phyloP scores from a whole-genome alignment of 2,888 invertebrate species.

The Mactromeris polynyma region DNA sequence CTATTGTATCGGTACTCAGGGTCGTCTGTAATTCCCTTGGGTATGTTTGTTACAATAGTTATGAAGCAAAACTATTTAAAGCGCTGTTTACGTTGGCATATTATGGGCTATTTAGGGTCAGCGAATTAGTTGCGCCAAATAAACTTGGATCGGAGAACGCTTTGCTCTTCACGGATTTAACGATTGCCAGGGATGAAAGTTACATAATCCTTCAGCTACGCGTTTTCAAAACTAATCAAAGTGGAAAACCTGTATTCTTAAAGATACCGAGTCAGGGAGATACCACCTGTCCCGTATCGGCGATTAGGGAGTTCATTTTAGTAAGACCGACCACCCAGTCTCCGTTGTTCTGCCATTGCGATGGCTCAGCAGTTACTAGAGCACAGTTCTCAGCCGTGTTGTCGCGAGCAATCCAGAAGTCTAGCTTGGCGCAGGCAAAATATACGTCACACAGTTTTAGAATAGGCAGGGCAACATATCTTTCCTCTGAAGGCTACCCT shows the following conservation, averaged over 20 bases:
- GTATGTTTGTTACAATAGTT: background rate
- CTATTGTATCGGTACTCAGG: background rate
- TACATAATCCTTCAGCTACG: background rate
- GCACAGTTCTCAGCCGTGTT: conserved; percentile 26
- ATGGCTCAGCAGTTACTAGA: conserved; percentile 27
- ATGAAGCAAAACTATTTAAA: background rate
- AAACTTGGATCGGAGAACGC: background rate
- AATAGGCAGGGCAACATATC: background rate
- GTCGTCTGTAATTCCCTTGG: background rate
- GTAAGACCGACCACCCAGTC: background rate
- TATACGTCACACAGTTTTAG: background rate
- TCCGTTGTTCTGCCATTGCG: conserved; percentile 1
- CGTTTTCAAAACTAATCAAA: background rate
- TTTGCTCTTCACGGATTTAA: background rate
- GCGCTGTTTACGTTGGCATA: background rate
- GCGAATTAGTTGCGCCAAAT: background rate
- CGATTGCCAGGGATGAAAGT: background rate
- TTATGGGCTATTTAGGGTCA: background rate
- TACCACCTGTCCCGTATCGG: background rate
- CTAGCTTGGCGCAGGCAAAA: background rate
- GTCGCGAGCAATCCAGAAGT: background rate
- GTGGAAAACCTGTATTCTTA: background rate
- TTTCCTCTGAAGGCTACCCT: background rate
- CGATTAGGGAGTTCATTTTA: background rate
- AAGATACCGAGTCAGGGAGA: background rate